phyloP scores from a whole-genome alignment of 2,797 vertebrate genomes.

The Sebastes taczanowskii region DNA sequence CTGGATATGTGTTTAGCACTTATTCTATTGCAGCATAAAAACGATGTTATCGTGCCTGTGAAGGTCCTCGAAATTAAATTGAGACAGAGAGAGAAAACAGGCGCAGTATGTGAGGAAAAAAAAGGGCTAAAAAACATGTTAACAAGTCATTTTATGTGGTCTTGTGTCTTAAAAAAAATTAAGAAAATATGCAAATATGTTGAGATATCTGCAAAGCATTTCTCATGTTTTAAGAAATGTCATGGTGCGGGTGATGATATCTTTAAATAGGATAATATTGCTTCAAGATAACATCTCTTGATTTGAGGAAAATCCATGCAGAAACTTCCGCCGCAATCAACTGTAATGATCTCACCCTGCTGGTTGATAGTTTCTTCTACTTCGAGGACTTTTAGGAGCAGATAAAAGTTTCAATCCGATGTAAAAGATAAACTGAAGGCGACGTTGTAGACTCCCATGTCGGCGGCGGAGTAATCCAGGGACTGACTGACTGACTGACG shows the following conservation, averaged over 20 bases:
- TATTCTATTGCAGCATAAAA: neutral
- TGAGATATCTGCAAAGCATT: neutral
- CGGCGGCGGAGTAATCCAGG: constrained; percentile 22
- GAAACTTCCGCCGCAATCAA: neutral
- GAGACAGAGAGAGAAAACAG: neutral
- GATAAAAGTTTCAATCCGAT: constrained; percentile 45
- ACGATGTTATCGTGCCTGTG: constrained; percentile 5
- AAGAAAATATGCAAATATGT: neutral
- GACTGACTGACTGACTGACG: constrained; percentile 37
- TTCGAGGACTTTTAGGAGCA: constrained; percentile 9
- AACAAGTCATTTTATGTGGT: neutral
- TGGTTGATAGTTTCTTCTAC: neutral
- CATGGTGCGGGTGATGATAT: constrained; percentile 6
- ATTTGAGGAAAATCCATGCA: constrained; percentile 18
- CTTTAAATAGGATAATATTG: constrained; percentile 10
- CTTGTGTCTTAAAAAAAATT: neutral
- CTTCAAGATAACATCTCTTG: constrained; percentile 23
- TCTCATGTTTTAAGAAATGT: neutral
- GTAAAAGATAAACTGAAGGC: constrained; percentile 31
- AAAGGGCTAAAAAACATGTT: neutral
- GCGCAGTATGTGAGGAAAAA: neutral
- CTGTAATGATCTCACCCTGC: constrained; percentile 14
- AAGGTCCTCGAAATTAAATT: neutral
- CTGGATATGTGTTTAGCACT: constrained; percentile 14
- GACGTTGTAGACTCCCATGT: constrained; percentile 20